Evolutionary conservation across 1,140 invertebrate species (phyloP).

Genomic region (Macrosteles quadrilineatus): DNA sequence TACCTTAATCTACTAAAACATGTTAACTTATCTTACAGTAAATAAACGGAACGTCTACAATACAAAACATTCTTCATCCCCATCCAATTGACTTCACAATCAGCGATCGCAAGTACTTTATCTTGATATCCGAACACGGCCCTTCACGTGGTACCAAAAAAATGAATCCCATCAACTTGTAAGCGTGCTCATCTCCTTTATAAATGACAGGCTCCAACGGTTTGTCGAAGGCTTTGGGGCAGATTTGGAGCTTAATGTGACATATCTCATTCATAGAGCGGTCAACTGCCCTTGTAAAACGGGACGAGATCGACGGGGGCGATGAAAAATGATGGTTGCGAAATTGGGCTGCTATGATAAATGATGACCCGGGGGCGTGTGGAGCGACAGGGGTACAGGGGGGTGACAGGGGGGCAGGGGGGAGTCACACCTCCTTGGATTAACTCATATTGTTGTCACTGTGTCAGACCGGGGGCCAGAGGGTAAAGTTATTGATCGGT

Average conservation of each 20-base stretch:
- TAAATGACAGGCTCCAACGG: not conserved
- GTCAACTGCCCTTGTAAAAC: not conserved
- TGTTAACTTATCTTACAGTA: too few relatives aligned
- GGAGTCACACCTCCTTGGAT: not conserved
- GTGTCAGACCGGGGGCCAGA: not conserved
- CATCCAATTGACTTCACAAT: too few relatives aligned
- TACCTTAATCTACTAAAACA: too few relatives aligned
- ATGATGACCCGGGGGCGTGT: slow-evolving; percentile 11
- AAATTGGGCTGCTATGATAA: slow-evolving; percentile 27
- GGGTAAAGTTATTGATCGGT: not conserved
- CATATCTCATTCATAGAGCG: not conserved
- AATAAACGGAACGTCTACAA: too few relatives aligned
- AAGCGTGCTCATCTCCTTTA: not conserved
- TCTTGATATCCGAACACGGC: too few relatives aligned
- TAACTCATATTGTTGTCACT: slow-evolving; percentile 12
- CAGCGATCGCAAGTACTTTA: too few relatives aligned
- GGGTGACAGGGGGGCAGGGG: not conserved
- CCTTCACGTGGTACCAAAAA: too few relatives aligned
- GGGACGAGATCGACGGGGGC: not conserved
- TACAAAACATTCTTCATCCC: too few relatives aligned
- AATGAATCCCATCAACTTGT: not conserved
- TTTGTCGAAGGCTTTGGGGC: not conserved
- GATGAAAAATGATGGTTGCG: slow-evolving; percentile 20
- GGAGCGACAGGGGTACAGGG: not conserved
- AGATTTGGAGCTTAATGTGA: slow-evolving; percentile 6